Conservation (phyloP, 2,113 vertebrate genomes). For the Crotalus horridus region DNA sequence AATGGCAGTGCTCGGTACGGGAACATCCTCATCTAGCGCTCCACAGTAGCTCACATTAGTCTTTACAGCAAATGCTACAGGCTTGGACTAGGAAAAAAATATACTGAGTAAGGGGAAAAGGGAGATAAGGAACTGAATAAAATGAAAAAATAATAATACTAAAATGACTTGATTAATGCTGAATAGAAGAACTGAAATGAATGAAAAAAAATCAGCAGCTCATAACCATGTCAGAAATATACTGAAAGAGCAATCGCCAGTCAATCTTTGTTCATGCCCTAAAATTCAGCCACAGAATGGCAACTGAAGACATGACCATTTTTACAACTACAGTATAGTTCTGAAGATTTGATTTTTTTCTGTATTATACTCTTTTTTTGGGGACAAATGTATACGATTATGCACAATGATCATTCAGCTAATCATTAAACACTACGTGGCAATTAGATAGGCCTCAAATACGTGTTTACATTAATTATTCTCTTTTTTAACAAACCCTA, state of each 20-base stretch:
- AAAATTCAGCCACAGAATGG: neutral
- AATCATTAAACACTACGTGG: neutral
- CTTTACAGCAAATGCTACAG: slow-evolving; percentile 94
- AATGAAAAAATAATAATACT: neutral
- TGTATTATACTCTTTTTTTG: neutral
- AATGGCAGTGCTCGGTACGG: slow-evolving; percentile 91
- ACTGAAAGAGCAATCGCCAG: neutral
- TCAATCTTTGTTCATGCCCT: neutral
- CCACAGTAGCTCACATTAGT: slow-evolving; percentile 97
- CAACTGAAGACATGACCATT: neutral
- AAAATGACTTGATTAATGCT: neutral
- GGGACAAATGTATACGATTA: neutral
- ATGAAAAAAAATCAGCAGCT: neutral
- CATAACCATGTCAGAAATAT: neutral
- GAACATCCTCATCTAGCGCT: slow-evolving; percentile 92
- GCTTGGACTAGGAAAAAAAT: slow-evolving; percentile 80
- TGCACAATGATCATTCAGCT: neutral
- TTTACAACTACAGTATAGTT: neutral
- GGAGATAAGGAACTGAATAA: neutral
- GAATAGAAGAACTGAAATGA: neutral
- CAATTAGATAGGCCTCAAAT: neutral
- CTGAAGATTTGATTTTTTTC: neutral
- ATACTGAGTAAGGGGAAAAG: neutral
- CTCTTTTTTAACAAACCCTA: neutral
- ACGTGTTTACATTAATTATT: neutral